Conservation (phyloP, 2,797 vertebrate genomes). For the Clarias laeviceps region DNA sequence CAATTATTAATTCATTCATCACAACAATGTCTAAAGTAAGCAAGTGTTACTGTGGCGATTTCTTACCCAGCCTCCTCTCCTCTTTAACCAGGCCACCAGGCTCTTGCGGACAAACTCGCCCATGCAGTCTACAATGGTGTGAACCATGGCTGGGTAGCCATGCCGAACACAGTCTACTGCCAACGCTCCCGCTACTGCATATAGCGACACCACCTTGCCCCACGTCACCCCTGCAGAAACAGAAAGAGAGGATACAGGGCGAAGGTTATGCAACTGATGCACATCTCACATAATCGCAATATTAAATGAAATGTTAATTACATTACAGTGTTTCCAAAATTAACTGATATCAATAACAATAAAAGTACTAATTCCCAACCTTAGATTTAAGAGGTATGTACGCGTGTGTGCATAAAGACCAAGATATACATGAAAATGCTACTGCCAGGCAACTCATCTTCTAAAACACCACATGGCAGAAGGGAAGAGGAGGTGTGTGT, state of each 20-base stretch:
- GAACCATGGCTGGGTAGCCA: constrained; percentile 89
- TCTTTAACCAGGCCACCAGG: constrained; percentile 86
- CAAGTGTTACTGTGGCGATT: background rate
- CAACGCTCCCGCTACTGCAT: constrained; percentile 88
- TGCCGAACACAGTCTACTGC: constrained; percentile 93
- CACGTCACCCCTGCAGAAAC: constrained; percentile 86
- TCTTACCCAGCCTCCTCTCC: constrained; percentile 95
- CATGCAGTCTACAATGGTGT: constrained; percentile 93
- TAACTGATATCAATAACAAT: background rate
- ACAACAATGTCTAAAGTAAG: background rate
- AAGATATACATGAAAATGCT: constrained; percentile 15
- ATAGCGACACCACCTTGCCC: constrained; percentile 97
- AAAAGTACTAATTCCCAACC: background rate
- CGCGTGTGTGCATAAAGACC: background rate
- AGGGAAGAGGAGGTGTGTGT: constrained; percentile 22
- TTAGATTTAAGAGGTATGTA: background rate
- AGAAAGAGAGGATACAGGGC: constrained; percentile 8
- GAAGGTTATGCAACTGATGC: background rate
- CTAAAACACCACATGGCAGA: background rate
- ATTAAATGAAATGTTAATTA: background rate
- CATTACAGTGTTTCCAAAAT: background rate
- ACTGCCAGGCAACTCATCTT: constrained; percentile 17
- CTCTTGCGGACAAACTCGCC: constrained; percentile 95
- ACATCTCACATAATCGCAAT: background rate
- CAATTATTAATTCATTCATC: background rate